phyloP scores from a whole-genome alignment of 2,888 invertebrate genomes.

The Pyrrhosoma nymphula region DNA sequence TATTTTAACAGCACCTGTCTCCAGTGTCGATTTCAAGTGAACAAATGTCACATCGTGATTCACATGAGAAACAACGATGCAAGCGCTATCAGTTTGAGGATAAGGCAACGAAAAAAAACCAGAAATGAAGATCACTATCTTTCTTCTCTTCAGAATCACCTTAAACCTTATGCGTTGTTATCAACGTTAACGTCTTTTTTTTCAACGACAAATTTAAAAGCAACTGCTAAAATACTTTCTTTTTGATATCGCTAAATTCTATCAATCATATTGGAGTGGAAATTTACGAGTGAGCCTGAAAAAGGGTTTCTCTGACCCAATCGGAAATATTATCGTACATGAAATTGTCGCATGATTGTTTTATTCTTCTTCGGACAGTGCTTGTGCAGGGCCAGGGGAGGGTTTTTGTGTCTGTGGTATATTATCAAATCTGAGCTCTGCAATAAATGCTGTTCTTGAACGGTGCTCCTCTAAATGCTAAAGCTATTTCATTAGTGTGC shows the following conservation, averaged over 20 bases:
- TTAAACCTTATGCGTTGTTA: neutral
- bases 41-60: neutral
- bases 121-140: neutral
- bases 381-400: too few relatives aligned
- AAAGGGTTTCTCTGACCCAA: neutral
- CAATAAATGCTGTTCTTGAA: neutral
- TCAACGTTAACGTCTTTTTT: constrained; percentile 1
- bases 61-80: neutral
- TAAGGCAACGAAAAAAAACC: neutral
- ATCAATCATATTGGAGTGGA: neutral
- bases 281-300: neutral
- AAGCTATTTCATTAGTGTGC: neutral
- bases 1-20: neutral
- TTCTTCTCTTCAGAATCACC: neutral
- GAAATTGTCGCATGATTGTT: neutral
- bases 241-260: neutral
- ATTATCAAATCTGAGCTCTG: neutral
- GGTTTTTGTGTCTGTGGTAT: neutral
- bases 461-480: neutral
- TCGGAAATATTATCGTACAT: neutral
- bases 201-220: constrained; percentile 32
- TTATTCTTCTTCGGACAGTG: neutral
- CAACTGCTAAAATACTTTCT: constrained; percentile 19
- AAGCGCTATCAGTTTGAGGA: neutral
- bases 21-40: neutral